Percentiles rank a stretch among this genome's conserved stretches.
These are phyloP conservation scores for Venturia canescens DNA, from an alignment of 1,140 invertebrate species.

Conservation along the genomic window DNA sequence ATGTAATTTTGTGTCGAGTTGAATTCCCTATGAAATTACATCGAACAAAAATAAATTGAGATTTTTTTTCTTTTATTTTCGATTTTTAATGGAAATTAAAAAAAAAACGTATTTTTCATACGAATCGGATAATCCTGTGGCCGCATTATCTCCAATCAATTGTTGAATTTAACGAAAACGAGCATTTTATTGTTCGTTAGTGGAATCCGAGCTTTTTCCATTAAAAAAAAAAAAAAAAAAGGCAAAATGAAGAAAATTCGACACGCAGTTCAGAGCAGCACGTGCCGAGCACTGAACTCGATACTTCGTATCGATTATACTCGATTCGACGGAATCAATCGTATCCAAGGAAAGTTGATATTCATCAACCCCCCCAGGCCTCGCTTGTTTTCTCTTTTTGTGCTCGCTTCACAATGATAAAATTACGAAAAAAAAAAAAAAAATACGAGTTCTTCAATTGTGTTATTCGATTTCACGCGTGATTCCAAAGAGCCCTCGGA, in stretches of 20 bases:
- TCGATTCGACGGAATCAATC: slow-evolving; percentile 6
- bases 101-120: too few species aligned
- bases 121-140: too few species aligned
- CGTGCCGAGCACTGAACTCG: not conserved
- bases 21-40: too few species aligned
- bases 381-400: not conserved
- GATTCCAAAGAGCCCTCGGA: not conserved
- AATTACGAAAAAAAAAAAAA: not conserved
- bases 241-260: not conserved
- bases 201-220: too few species aligned
- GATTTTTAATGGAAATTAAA: too few species aligned
- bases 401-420: not conserved
- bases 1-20: too few species aligned
- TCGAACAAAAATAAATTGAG: too few species aligned
- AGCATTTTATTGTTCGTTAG: too few species aligned
- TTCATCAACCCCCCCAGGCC: too few species aligned
- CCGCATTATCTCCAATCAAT: too few species aligned
- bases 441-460: slow-evolving; percentile 16
- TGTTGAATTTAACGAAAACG: too few species aligned
- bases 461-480: not conserved
- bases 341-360: slow-evolving; percentile 3
- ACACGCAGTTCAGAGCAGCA: not conserved
- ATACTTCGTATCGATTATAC: slow-evolving; percentile 7
- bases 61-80: not conserved
- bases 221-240: not conserved